Evolutionary conservation across 2,888 invertebrate genomes (phyloP).

Genomic region (Diarsia dahlii): DNA sequence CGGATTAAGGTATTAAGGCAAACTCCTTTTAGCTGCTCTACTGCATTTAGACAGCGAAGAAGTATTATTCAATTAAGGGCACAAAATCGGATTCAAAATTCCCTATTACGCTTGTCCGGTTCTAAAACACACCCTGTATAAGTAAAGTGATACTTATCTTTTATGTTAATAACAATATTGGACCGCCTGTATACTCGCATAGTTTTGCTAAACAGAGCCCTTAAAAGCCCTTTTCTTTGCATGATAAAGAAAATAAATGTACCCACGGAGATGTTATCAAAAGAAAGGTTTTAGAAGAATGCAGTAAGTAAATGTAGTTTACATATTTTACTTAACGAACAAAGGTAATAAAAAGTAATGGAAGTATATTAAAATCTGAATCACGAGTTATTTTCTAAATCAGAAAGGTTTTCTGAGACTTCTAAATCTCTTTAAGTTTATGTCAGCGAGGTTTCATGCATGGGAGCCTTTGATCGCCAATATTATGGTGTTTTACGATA

Average conservation of each 20-base stretch:
- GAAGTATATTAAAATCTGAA: constrained; percentile 6
- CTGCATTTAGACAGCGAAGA: background rate
- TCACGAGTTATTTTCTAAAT: constrained; percentile 21
- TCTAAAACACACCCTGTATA: constrained; percentile 44
- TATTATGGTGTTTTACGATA: constrained; percentile 22
- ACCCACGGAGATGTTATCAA: constrained; percentile 30
- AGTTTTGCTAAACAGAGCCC: constrained; percentile 46
- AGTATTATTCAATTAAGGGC: background rate
- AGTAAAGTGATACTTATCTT: constrained; percentile 56
- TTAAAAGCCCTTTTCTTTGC: constrained; percentile 46
- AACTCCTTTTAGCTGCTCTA: background rate
- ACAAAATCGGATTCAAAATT: constrained; percentile 1
- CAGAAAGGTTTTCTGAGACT: constrained; percentile 1
- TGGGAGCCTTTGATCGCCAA: constrained; percentile 15
- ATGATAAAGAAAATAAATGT: constrained; percentile 62
- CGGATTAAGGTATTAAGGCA: too few relatives aligned
- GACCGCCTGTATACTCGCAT: constrained; percentile 38
- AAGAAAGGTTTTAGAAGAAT: constrained; percentile 33
- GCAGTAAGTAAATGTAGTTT: constrained; percentile 21
- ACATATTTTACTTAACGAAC: constrained; percentile 31
- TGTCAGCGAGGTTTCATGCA: constrained; percentile 3
- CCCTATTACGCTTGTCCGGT: constrained; percentile 9
- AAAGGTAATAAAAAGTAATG: constrained; percentile 24
- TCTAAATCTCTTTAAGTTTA: constrained; percentile 36
- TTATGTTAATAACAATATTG: constrained; percentile 54